Base-by-base conservation (phyloP, 1,140 invertebrate species). In the Acyrthosiphon pisum region DNA sequence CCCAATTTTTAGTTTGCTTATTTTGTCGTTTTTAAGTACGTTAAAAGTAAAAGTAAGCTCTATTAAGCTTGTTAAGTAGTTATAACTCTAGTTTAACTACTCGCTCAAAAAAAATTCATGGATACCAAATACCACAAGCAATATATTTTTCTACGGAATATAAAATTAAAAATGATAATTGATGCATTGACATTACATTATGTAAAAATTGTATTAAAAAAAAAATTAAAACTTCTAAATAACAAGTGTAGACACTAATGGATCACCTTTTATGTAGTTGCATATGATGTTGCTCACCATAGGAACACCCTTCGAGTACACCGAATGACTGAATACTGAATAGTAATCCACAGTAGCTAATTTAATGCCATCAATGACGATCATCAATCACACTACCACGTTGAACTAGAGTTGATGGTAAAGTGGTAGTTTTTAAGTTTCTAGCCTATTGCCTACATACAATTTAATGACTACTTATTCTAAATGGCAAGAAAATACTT, bases 291-390 rank as follows among this genome's bases (percentile, higher is more conserved):
- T n/a, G 60, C 30, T n/a, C 30, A 76, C 14, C 6, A 76, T 6
- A n/a, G 14, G 1, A 76, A 35, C 30, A n/a, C 60, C 60, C 60
- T 76, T 76, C n/a, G 14, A 76, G 30, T 76, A n/a, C n/a, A n/a
- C 60, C 14, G 4, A n/a, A 76, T 76, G 30, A 76, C n/a, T 53
- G 50, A 53, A 50, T 50, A 18, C 48, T 30, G 56, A 60, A 68
- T 68, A n/a, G 60, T n/a, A 76, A 76, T 76, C 14, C 30, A 1
- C n/a, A 76, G n/a, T 76, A 76, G 60, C 60, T n/a, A 76, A n/a
- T 76, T 76, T 76, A 68, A 76, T 76, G n/a, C 60, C 30, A 76
- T 35, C 60, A 76, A 76, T 76, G 60, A n/a, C n/a, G 60, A 76
- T 76, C 60, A 76, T 76, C 60, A 76, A 76, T 76, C 60, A 76